A percentile compares a stretch with the other conserved stretches of the same genome.
Conservation (phyloP, 1,140 invertebrate species). For the Pachypsylla venusta region DNA sequence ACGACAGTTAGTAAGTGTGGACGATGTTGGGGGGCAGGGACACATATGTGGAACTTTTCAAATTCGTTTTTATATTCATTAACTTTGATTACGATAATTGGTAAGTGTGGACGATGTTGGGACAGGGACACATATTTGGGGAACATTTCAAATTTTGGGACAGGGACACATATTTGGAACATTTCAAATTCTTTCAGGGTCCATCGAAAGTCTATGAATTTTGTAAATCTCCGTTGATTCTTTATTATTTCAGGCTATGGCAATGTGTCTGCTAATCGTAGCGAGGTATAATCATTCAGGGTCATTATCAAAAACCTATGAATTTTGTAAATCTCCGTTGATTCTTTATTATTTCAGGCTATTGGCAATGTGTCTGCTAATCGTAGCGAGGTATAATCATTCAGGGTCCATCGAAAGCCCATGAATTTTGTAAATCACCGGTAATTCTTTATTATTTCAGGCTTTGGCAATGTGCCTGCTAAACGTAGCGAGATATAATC, state of each 20-base stretch:
- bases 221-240: too few species aligned
- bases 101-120: constrained; percentile 45
- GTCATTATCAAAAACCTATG: too few species aligned
- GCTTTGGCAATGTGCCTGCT: constrained; percentile 83
- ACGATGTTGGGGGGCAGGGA: constrained; percentile 30
- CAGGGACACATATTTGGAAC: too few species aligned
- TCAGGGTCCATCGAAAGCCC: too few species aligned
- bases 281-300: too few species aligned
- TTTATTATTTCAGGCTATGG: constrained; percentile 64
- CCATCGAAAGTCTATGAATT: too few species aligned
- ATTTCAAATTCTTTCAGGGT: too few species aligned
- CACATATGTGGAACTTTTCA: constrained; percentile 61
- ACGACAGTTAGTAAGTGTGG: constrained; percentile 82
- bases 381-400: too few species aligned
- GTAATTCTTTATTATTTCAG: constrained; percentile 43
- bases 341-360: too few species aligned
- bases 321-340: too few species aligned
- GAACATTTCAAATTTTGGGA: constrained; percentile 82
- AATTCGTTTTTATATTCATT: constrained; percentile 86
- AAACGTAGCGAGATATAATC: too few species aligned
- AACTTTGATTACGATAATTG: constrained; percentile 90
- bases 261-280: constrained; percentile 75
- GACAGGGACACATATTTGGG: constrained; percentile 38
- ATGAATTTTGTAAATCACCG: too few species aligned
- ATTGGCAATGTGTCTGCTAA: constrained; percentile 88